Evolutionary conservation across 2,888 invertebrate genomes (phyloP), one percentile per base, ranked within the genome.

Genomic region (Eledona agricola): DNA sequence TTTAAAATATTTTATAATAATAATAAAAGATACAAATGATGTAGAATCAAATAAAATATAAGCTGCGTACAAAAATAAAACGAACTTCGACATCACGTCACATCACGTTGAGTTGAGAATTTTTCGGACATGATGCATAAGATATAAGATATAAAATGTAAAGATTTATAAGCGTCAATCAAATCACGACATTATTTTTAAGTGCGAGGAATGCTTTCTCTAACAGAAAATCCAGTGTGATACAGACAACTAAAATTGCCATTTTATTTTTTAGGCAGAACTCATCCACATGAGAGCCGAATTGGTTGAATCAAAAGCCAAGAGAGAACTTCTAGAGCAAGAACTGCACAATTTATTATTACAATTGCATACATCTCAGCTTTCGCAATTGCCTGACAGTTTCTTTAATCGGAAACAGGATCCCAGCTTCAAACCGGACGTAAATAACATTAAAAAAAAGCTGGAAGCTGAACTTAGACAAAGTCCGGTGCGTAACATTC

Each of bases 261-360:
- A 25, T 40, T 49, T 17, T 35, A 29, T 47, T 23, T 75, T 78
- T 40, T 79, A 90, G 90, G 89, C 90, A 49, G 90, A 91, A 76
- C 77, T 91, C 59, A 83, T 87, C 42, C 85, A 87, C 68, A 82
- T 89, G 79, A 82, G 89, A 65, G 83, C 87, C 42, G 89, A 90
- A 71, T 74, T 90, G 64, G 82, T 85, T 37, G 87, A 89, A 63
- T 83, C 87, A 6, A 80, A 85, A 68, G 84, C 89, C 6, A 78
- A 80, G 40, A 79, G 81, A 55, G 77, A 80, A 59, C 76, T 82
- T 15, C 67, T 84, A 52, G 84, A 86, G 66, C 81, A 83, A 60
- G 85, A 88, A 68, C 75, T 83, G 45, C 83, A 84, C 66, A 81
- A 82, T 54, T 72, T 86, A 55, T 72, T 86, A 57, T 75, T 84